phyloP scores from a whole-genome alignment of 2,797 vertebrate genomes.

The Kryptopterus vitreolus region DNA sequence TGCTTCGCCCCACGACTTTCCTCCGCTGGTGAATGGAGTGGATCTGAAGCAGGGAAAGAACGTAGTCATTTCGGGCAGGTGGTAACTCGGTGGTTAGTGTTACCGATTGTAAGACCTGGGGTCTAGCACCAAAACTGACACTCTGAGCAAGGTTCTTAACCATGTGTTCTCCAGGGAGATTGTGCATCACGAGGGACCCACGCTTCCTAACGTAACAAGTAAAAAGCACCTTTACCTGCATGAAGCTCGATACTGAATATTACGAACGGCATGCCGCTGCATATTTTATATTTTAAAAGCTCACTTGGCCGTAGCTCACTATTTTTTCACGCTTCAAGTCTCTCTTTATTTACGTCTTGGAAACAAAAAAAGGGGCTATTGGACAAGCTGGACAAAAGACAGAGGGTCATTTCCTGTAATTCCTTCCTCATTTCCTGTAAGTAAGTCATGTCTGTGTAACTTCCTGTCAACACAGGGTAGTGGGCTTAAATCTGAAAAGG shows the following conservation, averaged over 20 bases:
- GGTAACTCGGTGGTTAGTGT: too few species aligned
- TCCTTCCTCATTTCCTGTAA: constrained; percentile 62
- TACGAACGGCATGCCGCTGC: too few species aligned
- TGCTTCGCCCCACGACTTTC: constrained; percentile 86
- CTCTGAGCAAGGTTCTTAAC: too few species aligned
- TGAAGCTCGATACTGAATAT: too few species aligned
- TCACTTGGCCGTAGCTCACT: background rate
- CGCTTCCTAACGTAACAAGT: too few species aligned
- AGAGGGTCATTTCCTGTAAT: constrained; percentile 44
- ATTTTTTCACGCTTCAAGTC: background rate
- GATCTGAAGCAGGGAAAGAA: constrained; percentile 73
- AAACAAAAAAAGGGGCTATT: background rate
- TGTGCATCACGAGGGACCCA: too few species aligned
- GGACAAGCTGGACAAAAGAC: constrained; percentile 17
- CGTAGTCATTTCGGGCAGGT: fast-evolving
- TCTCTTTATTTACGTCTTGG: background rate
- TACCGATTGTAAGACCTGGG: too few species aligned
- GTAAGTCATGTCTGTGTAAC: constrained; percentile 61
- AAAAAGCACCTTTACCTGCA: too few species aligned
- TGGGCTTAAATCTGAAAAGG: constrained; percentile 22
- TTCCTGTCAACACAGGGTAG: constrained; percentile 50
- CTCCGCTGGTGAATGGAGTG: constrained; percentile 92
- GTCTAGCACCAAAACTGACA: too few species aligned
- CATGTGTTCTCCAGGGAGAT: too few species aligned
- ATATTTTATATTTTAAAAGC: background rate